Evolutionary conservation across 2,113 vertebrate species (phyloP).

Genomic region (Maccullochella peelii): DNA sequence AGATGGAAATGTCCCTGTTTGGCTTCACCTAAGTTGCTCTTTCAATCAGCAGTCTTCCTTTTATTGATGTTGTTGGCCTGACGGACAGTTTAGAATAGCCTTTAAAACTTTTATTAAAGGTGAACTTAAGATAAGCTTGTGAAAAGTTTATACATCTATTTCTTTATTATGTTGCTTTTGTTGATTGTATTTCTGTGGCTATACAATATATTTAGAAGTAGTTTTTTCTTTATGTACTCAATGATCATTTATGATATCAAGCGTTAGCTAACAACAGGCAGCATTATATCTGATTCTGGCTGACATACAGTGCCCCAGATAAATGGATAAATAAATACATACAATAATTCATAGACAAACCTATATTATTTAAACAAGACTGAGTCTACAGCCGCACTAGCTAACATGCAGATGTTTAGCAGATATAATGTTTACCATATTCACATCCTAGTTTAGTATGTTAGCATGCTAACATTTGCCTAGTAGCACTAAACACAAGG

Average conservation of each 20-base stretch:
- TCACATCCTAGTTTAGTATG: too few species aligned
- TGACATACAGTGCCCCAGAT: too few species aligned
- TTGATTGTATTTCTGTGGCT: not conserved
- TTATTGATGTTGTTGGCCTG: not conserved
- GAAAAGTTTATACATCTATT: not conserved
- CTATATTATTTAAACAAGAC: too few species aligned
- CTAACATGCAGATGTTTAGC: too few species aligned
- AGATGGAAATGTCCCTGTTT: constrained; percentile 8
- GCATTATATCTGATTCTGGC: too few species aligned
- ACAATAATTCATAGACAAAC: not conserved
- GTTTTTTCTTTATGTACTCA: not conserved
- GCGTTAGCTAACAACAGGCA: too few species aligned
- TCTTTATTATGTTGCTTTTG: not conserved
- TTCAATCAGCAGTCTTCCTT: not conserved
- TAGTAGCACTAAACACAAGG: too few species aligned
- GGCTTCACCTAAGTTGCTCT: constrained; percentile 7
- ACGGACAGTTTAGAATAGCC: not conserved
- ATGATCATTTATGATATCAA: not conserved
- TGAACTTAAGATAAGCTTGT: not conserved
- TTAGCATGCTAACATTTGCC: too few species aligned
- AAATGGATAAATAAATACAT: not conserved
- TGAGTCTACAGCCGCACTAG: too few species aligned
- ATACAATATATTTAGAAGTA: not conserved
- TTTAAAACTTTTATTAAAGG: not conserved
- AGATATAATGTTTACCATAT: too few species aligned